These are phyloP conservation scores for Loris lydekkerianus DNA, from an alignment of 2,797 vertebrate genomes.

Conservation along the genomic window DNA sequence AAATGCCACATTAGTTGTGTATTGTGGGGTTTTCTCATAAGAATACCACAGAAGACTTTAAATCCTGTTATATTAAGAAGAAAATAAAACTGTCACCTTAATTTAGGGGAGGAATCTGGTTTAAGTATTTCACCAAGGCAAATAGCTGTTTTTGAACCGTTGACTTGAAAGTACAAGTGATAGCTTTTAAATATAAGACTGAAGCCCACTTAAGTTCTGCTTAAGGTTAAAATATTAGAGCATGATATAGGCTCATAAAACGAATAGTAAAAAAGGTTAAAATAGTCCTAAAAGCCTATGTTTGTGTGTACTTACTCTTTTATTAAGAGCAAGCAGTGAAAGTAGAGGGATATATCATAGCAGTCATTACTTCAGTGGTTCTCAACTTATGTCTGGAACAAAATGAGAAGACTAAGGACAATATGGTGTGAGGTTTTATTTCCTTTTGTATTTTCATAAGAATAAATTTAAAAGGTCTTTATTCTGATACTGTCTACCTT, in stretches of 20 bases:
- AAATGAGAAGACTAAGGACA: neutral
- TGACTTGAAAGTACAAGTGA: neutral
- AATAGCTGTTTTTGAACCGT: neutral
- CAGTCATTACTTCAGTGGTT: neutral
- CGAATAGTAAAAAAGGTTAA: neutral
- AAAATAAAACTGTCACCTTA: constrained; percentile 18
- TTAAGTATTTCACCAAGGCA: constrained; percentile 15
- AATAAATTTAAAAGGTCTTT: constrained; percentile 1
- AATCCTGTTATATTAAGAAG: neutral
- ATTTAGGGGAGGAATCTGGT: neutral
- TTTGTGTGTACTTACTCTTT: neutral
- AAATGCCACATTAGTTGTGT: neutral
- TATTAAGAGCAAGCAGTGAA: neutral
- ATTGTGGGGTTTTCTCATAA: neutral
- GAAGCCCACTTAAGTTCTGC: neutral
- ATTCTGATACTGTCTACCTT: neutral
- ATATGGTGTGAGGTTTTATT: neutral
- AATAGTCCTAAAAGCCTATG: neutral
- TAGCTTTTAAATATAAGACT: neutral
- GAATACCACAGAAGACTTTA: neutral
- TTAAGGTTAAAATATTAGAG: neutral
- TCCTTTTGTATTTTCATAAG: constrained; percentile 50
- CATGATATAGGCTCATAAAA: neutral
- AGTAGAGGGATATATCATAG: neutral
- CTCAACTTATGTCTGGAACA: neutral